Percentiles rank a stretch among this genome's conserved stretches.
phyloP scores from a whole-genome alignment of 2,797 vertebrate genomes.

The Amblyraja radiata region DNA sequence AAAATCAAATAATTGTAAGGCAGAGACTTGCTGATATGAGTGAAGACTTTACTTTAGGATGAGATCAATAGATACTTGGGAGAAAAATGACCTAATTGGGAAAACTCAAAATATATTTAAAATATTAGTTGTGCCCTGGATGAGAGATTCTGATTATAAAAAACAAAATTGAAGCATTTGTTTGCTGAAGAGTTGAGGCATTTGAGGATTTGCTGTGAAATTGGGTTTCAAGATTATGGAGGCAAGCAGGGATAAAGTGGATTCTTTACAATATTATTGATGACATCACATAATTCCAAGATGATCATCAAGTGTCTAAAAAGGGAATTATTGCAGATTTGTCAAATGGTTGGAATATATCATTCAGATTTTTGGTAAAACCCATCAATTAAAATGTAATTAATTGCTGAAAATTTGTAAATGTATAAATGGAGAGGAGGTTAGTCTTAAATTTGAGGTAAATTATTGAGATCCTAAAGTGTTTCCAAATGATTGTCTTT shows the following conservation, averaged over 20 bases:
- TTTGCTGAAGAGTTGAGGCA: background rate
- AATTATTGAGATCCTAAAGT: background rate
- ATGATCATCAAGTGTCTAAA: background rate
- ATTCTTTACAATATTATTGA: too few species aligned
- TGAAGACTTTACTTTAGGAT: background rate
- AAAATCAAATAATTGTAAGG: background rate
- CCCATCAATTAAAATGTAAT: background rate
- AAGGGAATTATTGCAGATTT: background rate
- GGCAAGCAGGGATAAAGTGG: background rate
- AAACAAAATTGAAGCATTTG: background rate
- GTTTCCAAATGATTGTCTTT: background rate
- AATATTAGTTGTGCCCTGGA: background rate
- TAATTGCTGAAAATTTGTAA: background rate
- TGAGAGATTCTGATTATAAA: background rate
- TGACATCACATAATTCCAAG: background rate
- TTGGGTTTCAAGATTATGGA: background rate
- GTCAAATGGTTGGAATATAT: background rate
- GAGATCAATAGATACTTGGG: background rate
- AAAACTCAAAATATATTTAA: background rate
- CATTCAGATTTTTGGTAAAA: background rate
- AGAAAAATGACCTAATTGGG: background rate
- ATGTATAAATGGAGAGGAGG: too few species aligned
- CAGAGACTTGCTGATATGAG: background rate
- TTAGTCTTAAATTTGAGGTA: background rate
- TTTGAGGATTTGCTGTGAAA: background rate